These are phyloP conservation scores for Micromys minutus DNA, from an alignment of 2,113 vertebrate genomes.

Conservation along the genomic window DNA sequence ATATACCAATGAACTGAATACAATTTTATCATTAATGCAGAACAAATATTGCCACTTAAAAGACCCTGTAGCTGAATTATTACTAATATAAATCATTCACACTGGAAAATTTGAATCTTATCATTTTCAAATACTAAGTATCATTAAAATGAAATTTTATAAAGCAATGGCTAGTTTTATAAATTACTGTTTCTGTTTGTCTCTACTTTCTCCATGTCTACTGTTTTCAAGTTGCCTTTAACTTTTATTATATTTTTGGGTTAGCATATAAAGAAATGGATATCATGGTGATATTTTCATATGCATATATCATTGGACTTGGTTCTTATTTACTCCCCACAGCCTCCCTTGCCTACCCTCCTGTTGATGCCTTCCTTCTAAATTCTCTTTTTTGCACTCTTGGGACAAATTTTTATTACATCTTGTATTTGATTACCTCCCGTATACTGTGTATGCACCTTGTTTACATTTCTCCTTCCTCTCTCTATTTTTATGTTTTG, in stretches of 20 bases:
- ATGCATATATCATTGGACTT: background rate
- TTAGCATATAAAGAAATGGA: background rate
- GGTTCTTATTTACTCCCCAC: background rate
- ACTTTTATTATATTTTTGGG: background rate
- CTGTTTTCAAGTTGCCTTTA: background rate
- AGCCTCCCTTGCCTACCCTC: background rate
- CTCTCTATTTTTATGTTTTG: background rate
- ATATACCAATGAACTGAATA: background rate
- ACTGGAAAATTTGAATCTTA: slow-evolving; percentile 18
- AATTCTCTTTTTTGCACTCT: background rate
- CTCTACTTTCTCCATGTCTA: background rate
- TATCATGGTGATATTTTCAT: background rate
- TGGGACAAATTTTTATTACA: background rate
- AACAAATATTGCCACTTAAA: background rate
- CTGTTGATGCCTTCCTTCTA: too few relatives aligned
- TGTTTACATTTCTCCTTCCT: background rate
- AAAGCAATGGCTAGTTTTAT: slow-evolving; percentile 28
- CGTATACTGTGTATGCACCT: background rate
- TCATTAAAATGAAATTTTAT: slow-evolving; percentile 53
- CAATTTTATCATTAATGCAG: background rate
- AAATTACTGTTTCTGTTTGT: slow-evolving; percentile 3
- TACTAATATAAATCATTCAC: slow-evolving; percentile 15
- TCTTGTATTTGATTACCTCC: background rate
- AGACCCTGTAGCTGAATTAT: background rate
- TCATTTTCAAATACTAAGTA: background rate